Conservation (phyloP, 2,888 invertebrate genomes). For the Phyto melanocephala region DNA sequence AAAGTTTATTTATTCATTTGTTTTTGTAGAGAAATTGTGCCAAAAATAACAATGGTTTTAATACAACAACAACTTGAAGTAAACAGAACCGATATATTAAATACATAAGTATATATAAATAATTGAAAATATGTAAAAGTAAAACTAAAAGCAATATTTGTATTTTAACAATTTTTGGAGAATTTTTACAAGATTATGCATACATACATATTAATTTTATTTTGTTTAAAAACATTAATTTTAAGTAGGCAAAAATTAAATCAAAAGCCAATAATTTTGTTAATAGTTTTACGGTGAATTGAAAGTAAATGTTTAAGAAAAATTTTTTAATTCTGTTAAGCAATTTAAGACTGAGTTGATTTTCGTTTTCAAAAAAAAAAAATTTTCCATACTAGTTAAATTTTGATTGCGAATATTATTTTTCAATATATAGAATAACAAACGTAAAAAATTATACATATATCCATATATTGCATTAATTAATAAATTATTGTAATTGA, state of each 20-base stretch:
- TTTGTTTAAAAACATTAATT: conserved; percentile 50
- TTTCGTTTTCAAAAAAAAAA: conserved; percentile 40
- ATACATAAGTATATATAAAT: conserved; percentile 24
- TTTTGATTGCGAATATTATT: background rate
- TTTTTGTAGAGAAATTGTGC: conserved; percentile 51
- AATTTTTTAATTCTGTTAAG: conserved; percentile 38
- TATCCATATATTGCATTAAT: too few species aligned
- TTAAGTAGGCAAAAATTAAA: conserved; percentile 56
- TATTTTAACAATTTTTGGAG: conserved; percentile 60
- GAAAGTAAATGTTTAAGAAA: background rate
- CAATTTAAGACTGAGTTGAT: conserved; percentile 65
- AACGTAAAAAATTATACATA: background rate
- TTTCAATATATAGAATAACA: background rate
- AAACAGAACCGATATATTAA: conserved; percentile 14
- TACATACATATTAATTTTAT: conserved; percentile 21
- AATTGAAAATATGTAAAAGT: background rate
- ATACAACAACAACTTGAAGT: background rate
- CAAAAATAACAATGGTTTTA: conserved; percentile 50
- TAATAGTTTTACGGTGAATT: conserved; percentile 38
- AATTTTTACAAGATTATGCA: conserved; percentile 63
- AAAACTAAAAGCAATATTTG: conserved; percentile 63
- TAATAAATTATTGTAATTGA: conserved; percentile 9
- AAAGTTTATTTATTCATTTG: too few species aligned
- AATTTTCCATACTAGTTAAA: conserved; percentile 39
- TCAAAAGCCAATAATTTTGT: conserved; percentile 43